A percentile compares a stretch with the other conserved stretches of the same genome.
Conservation (phyloP, 2,888 invertebrate genomes). For the Synanthedon formicaeformis region DNA sequence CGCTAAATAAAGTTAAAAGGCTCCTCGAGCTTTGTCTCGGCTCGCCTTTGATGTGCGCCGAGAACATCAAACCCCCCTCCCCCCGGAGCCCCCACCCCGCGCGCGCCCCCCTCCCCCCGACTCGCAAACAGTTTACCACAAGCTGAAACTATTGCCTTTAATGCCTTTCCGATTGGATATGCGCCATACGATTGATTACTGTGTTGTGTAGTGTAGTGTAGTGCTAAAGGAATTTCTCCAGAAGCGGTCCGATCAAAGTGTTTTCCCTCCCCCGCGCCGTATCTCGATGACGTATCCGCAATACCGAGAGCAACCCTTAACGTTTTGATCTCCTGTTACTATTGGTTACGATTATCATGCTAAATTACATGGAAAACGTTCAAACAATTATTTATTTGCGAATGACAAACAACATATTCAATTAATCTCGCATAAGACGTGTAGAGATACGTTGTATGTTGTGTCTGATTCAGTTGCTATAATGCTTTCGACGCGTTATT, state of each 20-base stretch:
- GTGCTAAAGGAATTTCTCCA: slow-evolving; percentile 49
- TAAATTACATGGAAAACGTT: slow-evolving; percentile 1
- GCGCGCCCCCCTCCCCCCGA: slow-evolving; percentile 17
- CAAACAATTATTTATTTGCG: background rate
- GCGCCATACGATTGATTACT: slow-evolving; percentile 58
- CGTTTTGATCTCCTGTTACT: slow-evolving; percentile 35
- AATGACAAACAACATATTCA: background rate
- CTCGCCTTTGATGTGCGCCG: slow-evolving; percentile 62
- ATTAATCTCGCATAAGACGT: background rate
- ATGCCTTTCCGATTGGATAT: slow-evolving; percentile 60
- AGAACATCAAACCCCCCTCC: slow-evolving; percentile 19
- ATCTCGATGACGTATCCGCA: slow-evolving; percentile 32
- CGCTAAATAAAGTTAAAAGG: slow-evolving; percentile 72
- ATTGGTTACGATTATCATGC: slow-evolving; percentile 9
- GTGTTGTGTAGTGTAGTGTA: slow-evolving; percentile 24
- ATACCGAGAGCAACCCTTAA: slow-evolving; percentile 41
- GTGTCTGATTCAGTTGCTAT: no score
- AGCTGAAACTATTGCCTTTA: slow-evolving; percentile 65
- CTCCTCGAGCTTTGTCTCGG: slow-evolving; percentile 68
- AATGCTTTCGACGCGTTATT: no score
- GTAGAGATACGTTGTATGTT: no score
- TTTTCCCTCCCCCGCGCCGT: slow-evolving; percentile 22
- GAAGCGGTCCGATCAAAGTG: slow-evolving; percentile 54
- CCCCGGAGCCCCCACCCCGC: slow-evolving; percentile 6
- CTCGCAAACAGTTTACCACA: slow-evolving; percentile 65